Conservation (phyloP, 2,113 vertebrate genomes). For the Butorides virescens region DNA sequence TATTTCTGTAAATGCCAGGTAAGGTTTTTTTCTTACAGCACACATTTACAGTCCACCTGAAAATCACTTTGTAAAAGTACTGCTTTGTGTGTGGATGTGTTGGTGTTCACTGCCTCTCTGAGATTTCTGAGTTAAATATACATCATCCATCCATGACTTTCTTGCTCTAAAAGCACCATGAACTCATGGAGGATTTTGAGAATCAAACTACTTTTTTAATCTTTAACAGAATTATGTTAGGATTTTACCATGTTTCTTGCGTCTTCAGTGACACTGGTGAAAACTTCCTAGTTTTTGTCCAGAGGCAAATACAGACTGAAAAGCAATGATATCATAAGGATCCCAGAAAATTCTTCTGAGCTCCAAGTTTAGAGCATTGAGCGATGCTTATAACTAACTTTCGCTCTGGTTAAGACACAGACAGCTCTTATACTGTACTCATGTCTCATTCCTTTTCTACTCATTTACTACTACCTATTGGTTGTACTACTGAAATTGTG, state of each 20-base stretch:
- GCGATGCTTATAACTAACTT: not conserved
- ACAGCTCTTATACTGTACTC: not conserved
- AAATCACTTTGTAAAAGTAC: not conserved
- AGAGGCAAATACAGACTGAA: not conserved
- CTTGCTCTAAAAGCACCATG: not conserved
- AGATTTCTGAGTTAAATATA: not conserved
- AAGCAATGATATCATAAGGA: not conserved
- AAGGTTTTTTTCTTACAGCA: not conserved
- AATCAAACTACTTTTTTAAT: not conserved
- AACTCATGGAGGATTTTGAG: not conserved
- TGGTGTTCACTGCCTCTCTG: not conserved
- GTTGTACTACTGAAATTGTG: not conserved
- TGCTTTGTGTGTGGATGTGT: not conserved
- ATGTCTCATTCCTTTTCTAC: not conserved
- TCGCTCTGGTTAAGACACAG: not conserved
- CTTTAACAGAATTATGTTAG: not conserved
- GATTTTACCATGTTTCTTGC: not conserved
- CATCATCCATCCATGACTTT: not conserved
- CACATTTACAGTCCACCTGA: not conserved
- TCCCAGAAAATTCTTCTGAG: not conserved
- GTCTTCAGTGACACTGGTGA: not conserved
- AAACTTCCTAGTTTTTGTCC: not conserved
- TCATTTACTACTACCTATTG: not conserved
- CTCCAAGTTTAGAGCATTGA: not conserved
- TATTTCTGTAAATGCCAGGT: not conserved